These are phyloP conservation scores for Microhierax caerulescens DNA, from an alignment of 2,797 vertebrate species.

Conservation along the genomic window DNA sequence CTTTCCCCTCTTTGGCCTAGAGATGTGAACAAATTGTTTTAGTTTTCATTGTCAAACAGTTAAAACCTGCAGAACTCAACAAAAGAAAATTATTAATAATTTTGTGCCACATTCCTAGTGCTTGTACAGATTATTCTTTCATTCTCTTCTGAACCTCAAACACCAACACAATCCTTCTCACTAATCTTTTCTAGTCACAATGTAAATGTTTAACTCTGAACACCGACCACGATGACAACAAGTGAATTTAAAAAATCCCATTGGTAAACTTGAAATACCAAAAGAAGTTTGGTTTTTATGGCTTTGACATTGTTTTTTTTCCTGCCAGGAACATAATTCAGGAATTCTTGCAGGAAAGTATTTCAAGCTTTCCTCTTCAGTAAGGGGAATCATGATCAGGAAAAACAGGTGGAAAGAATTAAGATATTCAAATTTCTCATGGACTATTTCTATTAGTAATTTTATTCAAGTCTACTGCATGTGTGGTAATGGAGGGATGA, in stretches of 20 bases:
- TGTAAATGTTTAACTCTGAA: neutral
- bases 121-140: neutral
- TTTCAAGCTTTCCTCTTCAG: neutral
- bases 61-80: neutral
- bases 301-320: neutral
- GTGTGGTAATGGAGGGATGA: neutral
- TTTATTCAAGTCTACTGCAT: neutral
- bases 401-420: neutral
- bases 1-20: neutral
- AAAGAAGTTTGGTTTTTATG: rapidly evolving
- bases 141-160: neutral
- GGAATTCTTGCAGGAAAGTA: neutral
- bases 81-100: neutral
- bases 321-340: neutral
- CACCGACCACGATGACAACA: neutral
- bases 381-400: neutral
- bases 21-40: neutral
- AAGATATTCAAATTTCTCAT: neutral
- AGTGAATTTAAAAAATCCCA: neutral
- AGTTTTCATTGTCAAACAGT: no score
- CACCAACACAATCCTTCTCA: neutral
- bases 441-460: neutral
- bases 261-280: neutral
- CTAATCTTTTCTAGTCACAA: neutral
- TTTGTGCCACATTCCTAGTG: neutral